Percentiles rank a stretch among this genome's conserved stretches.
Evolutionary conservation across 2,113 vertebrate species (phyloP).

Genomic region (Ageneiosus marmoratus): DNA sequence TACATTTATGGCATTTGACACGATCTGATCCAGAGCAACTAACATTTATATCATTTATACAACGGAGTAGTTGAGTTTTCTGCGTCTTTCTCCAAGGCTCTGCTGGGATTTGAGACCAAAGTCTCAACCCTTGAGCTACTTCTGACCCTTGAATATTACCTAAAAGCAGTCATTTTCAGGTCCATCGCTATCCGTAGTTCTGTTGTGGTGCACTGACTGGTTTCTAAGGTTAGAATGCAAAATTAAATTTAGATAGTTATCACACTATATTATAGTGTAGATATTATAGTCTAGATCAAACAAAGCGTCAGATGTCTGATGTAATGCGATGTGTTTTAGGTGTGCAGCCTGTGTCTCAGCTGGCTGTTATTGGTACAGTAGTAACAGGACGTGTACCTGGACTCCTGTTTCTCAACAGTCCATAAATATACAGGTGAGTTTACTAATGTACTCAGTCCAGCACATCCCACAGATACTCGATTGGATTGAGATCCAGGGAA

Average conservation of each 20-base stretch:
- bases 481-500: too few relatives aligned
- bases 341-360: constrained; percentile 56
- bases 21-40: too few relatives aligned
- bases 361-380: constrained; percentile 58
- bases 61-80: too few relatives aligned
- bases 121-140: background rate
- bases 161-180: background rate
- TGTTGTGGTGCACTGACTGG: background rate
- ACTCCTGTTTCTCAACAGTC: background rate
- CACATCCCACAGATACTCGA: too few relatives aligned
- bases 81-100: too few relatives aligned
- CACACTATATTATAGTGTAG: background rate
- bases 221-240: background rate
- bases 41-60: too few relatives aligned
- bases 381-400: constrained; percentile 41
- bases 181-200: background rate
- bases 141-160: background rate
- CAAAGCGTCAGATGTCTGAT: background rate
- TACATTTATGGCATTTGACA: too few relatives aligned
- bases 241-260: background rate
- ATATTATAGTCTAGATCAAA: background rate
- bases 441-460: background rate
- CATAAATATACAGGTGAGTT: constrained; percentile 27
- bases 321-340: constrained; percentile 34
- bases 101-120: background rate